Conservation (phyloP, 2,113 vertebrate genomes). For the Thomomys bottae region DNA sequence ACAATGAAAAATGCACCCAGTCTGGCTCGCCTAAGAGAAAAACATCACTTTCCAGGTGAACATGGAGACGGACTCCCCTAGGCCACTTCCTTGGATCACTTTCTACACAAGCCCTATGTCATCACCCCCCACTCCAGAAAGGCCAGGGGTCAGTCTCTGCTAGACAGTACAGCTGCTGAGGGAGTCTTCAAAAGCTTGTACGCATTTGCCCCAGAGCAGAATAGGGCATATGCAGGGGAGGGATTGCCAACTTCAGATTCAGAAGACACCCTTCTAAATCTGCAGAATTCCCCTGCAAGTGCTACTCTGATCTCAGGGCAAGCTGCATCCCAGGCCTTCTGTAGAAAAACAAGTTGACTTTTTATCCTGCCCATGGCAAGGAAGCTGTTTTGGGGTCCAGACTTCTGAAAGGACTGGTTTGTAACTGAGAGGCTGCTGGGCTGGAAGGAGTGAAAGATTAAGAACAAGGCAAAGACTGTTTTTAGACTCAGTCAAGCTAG, state of each 20-base stretch:
- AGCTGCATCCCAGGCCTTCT: constrained; percentile 29
- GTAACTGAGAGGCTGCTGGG: not conserved
- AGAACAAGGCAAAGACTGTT: constrained; percentile 57
- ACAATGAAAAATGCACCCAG: rapidly evolving
- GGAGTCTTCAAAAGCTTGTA: constrained; percentile 36
- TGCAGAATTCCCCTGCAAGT: not conserved
- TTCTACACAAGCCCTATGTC: constrained; percentile 23
- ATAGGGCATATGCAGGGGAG: not conserved
- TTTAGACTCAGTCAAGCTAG: constrained; percentile 26
- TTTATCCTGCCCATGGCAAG: constrained; percentile 38
- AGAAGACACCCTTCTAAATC: not conserved
- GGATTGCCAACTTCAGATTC: not conserved
- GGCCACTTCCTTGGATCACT: constrained; percentile 30
- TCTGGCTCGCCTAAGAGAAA: not conserved
- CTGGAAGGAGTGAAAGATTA: constrained; percentile 7
- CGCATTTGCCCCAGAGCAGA: constrained; percentile 56
- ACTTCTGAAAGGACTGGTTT: constrained; percentile 37
- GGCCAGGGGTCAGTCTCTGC: constrained; percentile 47
- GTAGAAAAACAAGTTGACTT: constrained; percentile 14
- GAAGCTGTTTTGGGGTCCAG: constrained; percentile 14
- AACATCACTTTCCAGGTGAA: not conserved
- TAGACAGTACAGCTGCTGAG: constrained; percentile 4
- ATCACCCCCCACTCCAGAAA: not conserved
- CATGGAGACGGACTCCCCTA: not conserved
- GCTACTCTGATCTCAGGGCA: constrained; percentile 56